A percentile compares a stretch with the other conserved stretches of the same genome.
Evolutionary conservation across 2,113 vertebrate species (phyloP).

Genomic region (Pholis gunnellus): DNA sequence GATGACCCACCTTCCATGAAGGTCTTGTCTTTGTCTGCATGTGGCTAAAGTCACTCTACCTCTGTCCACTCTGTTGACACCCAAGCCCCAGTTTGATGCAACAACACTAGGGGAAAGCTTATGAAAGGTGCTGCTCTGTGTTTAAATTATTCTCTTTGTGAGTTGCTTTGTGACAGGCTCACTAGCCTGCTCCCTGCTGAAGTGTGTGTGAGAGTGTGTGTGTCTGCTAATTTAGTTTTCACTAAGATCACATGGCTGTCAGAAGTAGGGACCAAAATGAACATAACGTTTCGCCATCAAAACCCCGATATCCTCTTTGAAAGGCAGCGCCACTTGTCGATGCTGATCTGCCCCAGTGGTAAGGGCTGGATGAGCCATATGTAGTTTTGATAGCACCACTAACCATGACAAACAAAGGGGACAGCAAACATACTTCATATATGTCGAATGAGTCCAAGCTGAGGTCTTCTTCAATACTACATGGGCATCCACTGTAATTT

Average conservation of each 20-base stretch:
- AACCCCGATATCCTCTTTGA: conserved; percentile 19
- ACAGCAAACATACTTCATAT: not conserved
- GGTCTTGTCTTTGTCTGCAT: not conserved
- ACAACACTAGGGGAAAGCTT: conserved; percentile 38
- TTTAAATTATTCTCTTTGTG: conserved; percentile 72
- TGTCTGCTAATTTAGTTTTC: conserved; percentile 59
- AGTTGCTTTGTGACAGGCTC: conserved; percentile 44
- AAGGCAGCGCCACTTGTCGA: conserved; percentile 6
- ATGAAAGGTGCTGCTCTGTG: conserved; percentile 59
- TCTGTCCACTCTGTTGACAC: conserved; percentile 21
- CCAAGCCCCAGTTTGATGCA: conserved; percentile 33
- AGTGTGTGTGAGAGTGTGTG: conserved; percentile 33
- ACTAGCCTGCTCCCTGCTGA: conserved; percentile 17
- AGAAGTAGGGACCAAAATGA: conserved; percentile 46
- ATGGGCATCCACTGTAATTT: not conserved
- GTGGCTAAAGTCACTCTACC: not conserved
- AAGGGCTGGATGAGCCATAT: not conserved
- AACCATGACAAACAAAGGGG: not conserved
- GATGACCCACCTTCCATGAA: not conserved
- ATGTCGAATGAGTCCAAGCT: not conserved
- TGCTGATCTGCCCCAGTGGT: conserved; percentile 8
- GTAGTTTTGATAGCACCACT: conserved; percentile 25
- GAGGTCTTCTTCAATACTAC: not conserved
- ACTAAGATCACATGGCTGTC: conserved; percentile 58
- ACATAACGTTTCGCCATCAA: conserved; percentile 29